phyloP scores from a whole-genome alignment of 2,888 invertebrate species.

The Dromius quadrimaculatus region DNA sequence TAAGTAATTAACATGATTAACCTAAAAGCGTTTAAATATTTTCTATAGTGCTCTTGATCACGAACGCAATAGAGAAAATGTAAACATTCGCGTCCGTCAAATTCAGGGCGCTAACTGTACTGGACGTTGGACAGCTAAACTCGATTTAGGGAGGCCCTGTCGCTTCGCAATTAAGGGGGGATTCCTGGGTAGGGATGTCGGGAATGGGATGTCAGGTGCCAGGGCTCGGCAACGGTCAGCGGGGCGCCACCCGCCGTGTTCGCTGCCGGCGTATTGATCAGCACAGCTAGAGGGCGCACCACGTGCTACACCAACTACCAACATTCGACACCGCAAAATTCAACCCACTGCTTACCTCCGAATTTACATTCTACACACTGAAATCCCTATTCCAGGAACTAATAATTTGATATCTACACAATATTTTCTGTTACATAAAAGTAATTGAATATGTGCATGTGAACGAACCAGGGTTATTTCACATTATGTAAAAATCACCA shows the following conservation, averaged over 20 bases:
- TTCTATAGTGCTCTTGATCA: constrained; percentile 2
- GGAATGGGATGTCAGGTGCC: too few relatives aligned
- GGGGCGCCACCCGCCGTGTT: constrained; percentile 27
- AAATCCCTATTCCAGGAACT: too few relatives aligned
- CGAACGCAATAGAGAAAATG: too few relatives aligned
- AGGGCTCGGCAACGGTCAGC: constrained; percentile 14
- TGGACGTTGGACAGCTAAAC: constrained; percentile 13
- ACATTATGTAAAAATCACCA: constrained; percentile 3
- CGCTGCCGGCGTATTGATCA: constrained; percentile 29
- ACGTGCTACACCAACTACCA: constrained; percentile 11
- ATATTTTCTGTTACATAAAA: background rate
- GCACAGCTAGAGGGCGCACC: constrained; percentile 1
- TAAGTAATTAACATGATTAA: background rate
- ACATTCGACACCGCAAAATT: background rate
- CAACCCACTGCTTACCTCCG: background rate
- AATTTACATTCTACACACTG: too few relatives aligned
- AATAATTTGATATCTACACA: too few relatives aligned
- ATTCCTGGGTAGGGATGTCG: background rate
- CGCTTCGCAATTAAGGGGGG: constrained; percentile 34
- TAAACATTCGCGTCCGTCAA: too few relatives aligned
- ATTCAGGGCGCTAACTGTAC: background rate
- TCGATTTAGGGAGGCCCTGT: constrained; percentile 35
- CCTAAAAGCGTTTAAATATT: background rate
- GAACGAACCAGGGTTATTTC: background rate
- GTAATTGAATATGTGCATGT: background rate